Evolutionary conservation across 2,797 vertebrate genomes (phyloP), one percentile per base, ranked within the genome.

Genomic region (Betta splendens): DNA sequence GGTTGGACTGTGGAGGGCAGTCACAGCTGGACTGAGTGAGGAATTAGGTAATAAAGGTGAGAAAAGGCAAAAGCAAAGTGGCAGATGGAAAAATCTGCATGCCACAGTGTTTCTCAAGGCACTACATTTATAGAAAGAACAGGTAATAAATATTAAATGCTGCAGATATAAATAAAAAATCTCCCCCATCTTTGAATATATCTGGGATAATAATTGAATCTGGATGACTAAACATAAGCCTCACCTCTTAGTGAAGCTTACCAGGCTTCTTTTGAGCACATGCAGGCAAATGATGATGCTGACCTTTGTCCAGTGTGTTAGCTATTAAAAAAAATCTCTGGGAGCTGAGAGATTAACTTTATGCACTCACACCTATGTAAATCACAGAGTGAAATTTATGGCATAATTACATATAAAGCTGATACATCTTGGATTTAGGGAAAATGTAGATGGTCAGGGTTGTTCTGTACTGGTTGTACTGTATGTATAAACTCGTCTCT

Each of bases 11-110:
- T 52, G 26, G 7, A 58, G 15, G 40, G 15, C 45, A 48, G 35
- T 33, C 52, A 73, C 79, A 75, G 71, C 83, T 79, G 78, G 78
- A 64, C 16, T 1, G 8, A 39, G 28, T 55, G 65, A 67, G 65
- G n/a, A n/a, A 60, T 64, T 21, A 29, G 68, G 35, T 69, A 52
- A 49, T n/a, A 29, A 60, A 59, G 12, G 37, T 46, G 39, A 26
- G 21, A 31, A 33, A 46, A 55, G 37, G 5, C 5, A 3, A 21
- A 15, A 18, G 25, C n/a, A 17, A 9, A 45, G n/a, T 36, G 21
- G 20, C 7, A 23, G 3, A 4, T 13, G 18, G 20, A 55, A 13
- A 13, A 42, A 17, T 25, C 5, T 2, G 17, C 37, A 16, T 11
- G 44, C 44, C 21, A 33, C 53, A 36, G 13, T 29, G 18, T 48